Base-by-base conservation (phyloP, 1,140 invertebrate species). In the Penaeus vannamei region DNA sequence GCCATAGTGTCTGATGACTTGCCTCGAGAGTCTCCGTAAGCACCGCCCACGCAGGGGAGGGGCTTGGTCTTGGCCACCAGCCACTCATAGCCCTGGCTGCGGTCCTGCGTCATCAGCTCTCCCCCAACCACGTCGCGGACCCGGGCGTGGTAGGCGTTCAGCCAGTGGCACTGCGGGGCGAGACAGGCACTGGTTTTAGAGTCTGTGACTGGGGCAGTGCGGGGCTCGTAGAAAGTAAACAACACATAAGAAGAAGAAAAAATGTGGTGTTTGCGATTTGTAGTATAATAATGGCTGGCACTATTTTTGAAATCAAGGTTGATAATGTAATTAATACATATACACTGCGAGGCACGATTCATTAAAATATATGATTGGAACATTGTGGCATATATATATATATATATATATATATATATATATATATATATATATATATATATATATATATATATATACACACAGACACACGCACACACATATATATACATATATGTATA, bases 111-210 rank as follows among this genome's bases (percentile, higher is more conserved):
- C 91, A 96, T 96, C 20, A 97, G 93, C 92, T 96, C 95, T 14
- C 94, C 93, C 0, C 96, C 96, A 1, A 97, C 95, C 76, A 94
- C 93, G 81, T 94, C 93, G 53, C 96, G 93, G 69, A 97, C 95
- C 86, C 95, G 94, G 46, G 94, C 94, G 93, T 97, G 96, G 92
- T 97, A 97, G 3, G 95, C 93, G 92, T 97, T 97, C 20, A 97
- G 92, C 96, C 96, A 97, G 12, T 94, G 94, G 92, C 95, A 95
- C 96, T 97, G 93, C 10, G 79, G 81, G 53, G 14, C 12, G 14
- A 53, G 0, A 53, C 53, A 12, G 53, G 53, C 53, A 53, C 53
- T 1, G 53, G 12, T 12, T 8, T 53, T 12, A 53, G 12, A 1
- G 53, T 5, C 17, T 53, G 53, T 10, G 5, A 10, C 17, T 53